A percentile compares a stretch with the other conserved stretches of the same genome.
Evolutionary conservation across 2,797 vertebrate species (phyloP).

Genomic region (Pagetopsis macropterus): DNA sequence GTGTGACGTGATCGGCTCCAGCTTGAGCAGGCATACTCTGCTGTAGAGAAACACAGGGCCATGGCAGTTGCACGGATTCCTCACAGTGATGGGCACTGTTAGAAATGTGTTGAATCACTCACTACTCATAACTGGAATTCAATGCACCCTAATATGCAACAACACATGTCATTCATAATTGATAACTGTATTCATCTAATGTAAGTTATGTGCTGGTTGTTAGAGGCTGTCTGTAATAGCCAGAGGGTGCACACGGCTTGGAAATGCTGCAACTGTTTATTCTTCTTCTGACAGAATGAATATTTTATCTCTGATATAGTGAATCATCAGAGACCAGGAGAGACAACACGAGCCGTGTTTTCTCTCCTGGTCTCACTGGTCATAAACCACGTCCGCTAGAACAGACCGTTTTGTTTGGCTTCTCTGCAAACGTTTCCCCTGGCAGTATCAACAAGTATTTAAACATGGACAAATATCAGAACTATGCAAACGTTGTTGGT

Average conservation of each 20-base stretch:
- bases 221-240: constrained; percentile 16
- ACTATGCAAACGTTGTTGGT: no score
- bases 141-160: constrained; percentile 22
- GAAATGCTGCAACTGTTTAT: constrained; percentile 28
- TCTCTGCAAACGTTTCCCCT: not conserved
- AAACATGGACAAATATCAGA: not conserved
- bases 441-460: not conserved
- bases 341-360: not conserved
- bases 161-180: constrained; percentile 19
- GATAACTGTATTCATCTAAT: constrained; percentile 18
- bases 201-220: constrained; percentile 10
- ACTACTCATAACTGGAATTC: constrained; percentile 17
- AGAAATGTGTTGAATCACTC: constrained; percentile 27
- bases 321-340: constrained; percentile 17
- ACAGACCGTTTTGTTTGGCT: not conserved
- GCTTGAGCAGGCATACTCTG: no score
- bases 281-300: constrained; percentile 19
- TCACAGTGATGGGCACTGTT: constrained; percentile 1
- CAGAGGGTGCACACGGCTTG: constrained; percentile 2
- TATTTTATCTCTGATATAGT: constrained; percentile 20
- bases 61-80: not conserved
- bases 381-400: not conserved
- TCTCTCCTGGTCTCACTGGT: not conserved
- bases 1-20: no score
- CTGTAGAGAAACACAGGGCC: no score